Percentiles rank a stretch among this genome's conserved stretches.
Evolutionary conservation across 2,888 invertebrate genomes (phyloP).

Genomic region (Melipona beecheii): DNA sequence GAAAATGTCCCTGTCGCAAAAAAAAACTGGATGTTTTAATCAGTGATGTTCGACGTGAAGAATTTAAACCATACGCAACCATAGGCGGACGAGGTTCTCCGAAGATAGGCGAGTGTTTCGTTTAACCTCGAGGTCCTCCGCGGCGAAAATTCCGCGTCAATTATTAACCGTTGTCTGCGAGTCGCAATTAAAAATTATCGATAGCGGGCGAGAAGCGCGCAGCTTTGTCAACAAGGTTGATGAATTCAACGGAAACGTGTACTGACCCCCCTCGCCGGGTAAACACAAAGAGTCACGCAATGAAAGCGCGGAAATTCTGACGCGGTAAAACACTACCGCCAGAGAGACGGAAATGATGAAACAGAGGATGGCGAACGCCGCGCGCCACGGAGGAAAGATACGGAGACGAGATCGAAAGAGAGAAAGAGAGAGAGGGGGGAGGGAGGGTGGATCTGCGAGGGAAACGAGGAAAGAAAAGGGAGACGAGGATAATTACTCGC

Average conservation of each 20-base stretch:
- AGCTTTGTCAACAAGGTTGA: conserved; percentile 55
- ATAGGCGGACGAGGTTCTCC: background rate
- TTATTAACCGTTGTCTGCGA: conserved; percentile 46
- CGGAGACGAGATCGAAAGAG: background rate
- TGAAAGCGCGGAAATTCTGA: conserved; percentile 55
- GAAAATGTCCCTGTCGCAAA: background rate
- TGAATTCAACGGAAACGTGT: conserved; percentile 55
- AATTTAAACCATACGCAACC: conserved; percentile 16
- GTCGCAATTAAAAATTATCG: conserved; percentile 56
- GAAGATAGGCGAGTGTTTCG: background rate
- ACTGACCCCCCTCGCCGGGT: conserved; percentile 36
- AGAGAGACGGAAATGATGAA: background rate
- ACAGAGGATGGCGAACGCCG: background rate
- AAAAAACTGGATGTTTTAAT: background rate
- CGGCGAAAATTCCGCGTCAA: conserved; percentile 30
- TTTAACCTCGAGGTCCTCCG: conserved; percentile 34
- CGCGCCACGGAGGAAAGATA: no score
- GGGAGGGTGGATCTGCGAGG: background rate
- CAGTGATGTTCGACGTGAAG: no score
- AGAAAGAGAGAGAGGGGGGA: no score
- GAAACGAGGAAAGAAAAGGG: background rate
- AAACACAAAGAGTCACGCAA: conserved; percentile 55
- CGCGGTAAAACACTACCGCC: conserved; percentile 19
- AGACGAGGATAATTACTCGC: conserved; percentile 54
- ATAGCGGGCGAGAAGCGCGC: conserved; percentile 28